Evolutionary conservation across 2,797 vertebrate genomes (phyloP).

Genomic region (Halcyon badia): DNA sequence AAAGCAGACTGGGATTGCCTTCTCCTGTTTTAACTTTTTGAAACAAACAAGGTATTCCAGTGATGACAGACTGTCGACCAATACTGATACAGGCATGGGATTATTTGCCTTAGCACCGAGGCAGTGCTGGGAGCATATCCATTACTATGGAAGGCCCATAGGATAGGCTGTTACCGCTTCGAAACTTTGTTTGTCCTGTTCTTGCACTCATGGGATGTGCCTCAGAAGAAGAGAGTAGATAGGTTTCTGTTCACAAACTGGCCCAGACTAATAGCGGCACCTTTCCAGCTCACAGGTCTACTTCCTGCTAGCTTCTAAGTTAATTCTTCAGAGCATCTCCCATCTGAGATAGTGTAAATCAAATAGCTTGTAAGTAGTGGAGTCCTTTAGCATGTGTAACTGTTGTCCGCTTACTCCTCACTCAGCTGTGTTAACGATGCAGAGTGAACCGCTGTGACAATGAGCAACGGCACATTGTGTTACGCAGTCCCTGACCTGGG

Average conservation of each 20-base stretch:
- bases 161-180: neutral
- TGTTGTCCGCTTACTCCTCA: neutral
- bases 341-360: neutral
- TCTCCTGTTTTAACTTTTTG: neutral
- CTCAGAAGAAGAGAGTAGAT: neutral
- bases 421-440: neutral
- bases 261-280: neutral
- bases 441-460: neutral
- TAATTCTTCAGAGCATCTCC: neutral
- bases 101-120: neutral
- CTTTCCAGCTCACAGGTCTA: neutral
- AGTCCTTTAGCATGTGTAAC: neutral
- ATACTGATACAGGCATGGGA: neutral
- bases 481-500: neutral
- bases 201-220: neutral
- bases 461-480: neutral
- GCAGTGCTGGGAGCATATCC: neutral
- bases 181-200: neutral
- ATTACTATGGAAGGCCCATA: neutral
- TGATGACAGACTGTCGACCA: accelerated
- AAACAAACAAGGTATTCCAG: neutral
- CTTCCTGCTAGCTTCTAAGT: neutral
- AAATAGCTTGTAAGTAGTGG: neutral
- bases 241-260: neutral
- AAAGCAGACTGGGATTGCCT: neutral